Conservation (phyloP, 1,140 invertebrate genomes). For the Mesaphorura yosii region DNA sequence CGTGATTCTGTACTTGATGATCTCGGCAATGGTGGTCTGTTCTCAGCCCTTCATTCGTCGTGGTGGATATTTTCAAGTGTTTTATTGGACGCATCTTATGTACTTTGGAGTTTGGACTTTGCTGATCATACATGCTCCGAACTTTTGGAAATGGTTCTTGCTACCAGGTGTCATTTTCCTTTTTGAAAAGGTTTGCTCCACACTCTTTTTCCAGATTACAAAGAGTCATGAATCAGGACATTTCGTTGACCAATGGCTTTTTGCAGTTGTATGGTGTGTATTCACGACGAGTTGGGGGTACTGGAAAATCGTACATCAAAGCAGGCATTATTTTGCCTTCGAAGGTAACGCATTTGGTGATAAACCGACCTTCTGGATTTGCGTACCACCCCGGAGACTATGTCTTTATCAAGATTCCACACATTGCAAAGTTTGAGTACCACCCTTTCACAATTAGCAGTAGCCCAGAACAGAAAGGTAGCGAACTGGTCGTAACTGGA, state of each 20-base stretch:
- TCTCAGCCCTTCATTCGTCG: conserved; percentile 75
- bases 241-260: neutral
- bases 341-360: conserved; percentile 73
- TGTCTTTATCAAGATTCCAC: conserved; percentile 86
- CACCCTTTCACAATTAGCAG: conserved; percentile 95
- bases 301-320: conserved; percentile 71
- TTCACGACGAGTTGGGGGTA: conserved; percentile 34
- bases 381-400: conserved; percentile 88
- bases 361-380: conserved; percentile 71
- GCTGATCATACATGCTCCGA: conserved; percentile 73
- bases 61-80: conserved; percentile 68
- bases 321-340: conserved; percentile 70
- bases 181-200: conserved; percentile 51
- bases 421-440: conserved; percentile 87
- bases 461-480: conserved; percentile 86
- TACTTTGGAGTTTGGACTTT: conserved; percentile 83
- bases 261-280: too few species aligned
- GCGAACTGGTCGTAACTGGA: too few species aligned
- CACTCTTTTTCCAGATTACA: neutral
- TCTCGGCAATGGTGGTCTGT: conserved; percentile 68
- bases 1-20: conserved; percentile 55
- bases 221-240: neutral
- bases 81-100: conserved; percentile 88
- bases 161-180: conserved; percentile 66
- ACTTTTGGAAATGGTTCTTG: conserved; percentile 91